These are phyloP conservation scores for Pseudorasbora parva DNA, from an alignment of 2,113 vertebrate genomes.

Conservation along the genomic window DNA sequence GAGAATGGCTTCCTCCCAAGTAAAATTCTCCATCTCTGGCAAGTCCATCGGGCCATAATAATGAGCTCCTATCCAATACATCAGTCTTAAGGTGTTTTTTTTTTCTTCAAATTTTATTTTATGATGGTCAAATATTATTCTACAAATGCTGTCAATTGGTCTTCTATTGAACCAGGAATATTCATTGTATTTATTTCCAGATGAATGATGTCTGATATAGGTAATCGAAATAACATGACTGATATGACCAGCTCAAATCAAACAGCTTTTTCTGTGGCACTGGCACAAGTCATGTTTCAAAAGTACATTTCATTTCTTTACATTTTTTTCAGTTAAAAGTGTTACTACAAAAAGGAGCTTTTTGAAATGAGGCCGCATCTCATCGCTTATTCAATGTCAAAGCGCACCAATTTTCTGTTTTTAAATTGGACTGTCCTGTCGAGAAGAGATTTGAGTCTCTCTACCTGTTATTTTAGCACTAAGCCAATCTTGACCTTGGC, in stretches of 20 bases:
- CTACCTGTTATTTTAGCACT: neutral
- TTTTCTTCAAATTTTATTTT: too few relatives aligned
- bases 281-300: neutral
- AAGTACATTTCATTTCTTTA: neutral
- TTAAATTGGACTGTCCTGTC: neutral
- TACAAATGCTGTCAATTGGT: too few relatives aligned
- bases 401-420: neutral
- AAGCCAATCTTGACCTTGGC: neutral
- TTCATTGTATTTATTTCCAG: too few relatives aligned
- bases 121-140: too few relatives aligned
- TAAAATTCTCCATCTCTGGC: too few relatives aligned
- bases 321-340: neutral
- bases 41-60: too few relatives aligned
- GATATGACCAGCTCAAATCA: neutral
- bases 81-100: too few relatives aligned
- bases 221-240: too few relatives aligned
- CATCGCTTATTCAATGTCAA: neutral
- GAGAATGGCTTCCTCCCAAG: too few relatives aligned
- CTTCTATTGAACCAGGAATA: too few relatives aligned
- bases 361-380: neutral
- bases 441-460: slow-evolving; percentile 6
- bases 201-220: too few relatives aligned
- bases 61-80: too few relatives aligned
- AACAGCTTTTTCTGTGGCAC: neutral
- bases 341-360: neutral